These are phyloP conservation scores for Augiades crinisus DNA, from an alignment of 2,888 invertebrate species.

Conservation along the genomic window DNA sequence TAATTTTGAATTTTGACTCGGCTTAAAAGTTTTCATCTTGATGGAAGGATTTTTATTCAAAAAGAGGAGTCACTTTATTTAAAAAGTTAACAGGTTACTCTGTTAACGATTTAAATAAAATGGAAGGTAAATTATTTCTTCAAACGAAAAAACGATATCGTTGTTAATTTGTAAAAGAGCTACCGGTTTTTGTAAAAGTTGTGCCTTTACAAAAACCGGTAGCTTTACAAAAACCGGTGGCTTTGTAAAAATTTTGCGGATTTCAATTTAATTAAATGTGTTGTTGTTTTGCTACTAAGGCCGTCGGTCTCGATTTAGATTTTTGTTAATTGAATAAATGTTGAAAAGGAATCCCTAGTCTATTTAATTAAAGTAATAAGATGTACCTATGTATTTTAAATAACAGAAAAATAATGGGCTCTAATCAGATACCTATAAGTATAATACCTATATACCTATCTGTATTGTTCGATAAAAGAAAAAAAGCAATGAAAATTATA, in stretches of 20 bases:
- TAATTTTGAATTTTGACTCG: background rate
- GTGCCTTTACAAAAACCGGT: constrained; percentile 32
- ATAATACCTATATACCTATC: too few species aligned
- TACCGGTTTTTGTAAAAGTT: too few species aligned
- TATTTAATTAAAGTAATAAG: too few species aligned
- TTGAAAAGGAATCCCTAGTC: too few species aligned
- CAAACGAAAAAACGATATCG: background rate
- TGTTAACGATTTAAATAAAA: background rate
- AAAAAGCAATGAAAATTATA: too few species aligned
- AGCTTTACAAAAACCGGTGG: constrained; percentile 25
- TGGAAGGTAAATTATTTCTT: background rate
- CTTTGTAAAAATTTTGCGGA: background rate
- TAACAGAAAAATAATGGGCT: too few species aligned
- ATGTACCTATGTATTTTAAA: too few species aligned
- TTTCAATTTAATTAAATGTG: background rate
- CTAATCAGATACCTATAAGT: too few species aligned
- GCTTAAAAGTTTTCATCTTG: background rate
- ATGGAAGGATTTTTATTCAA: background rate
- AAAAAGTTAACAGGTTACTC: too few species aligned
- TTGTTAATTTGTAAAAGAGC: constrained; percentile 17
- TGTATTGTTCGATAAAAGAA: too few species aligned
- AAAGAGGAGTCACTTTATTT: background rate
- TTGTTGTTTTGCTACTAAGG: background rate
- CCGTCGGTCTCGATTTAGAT: background rate
- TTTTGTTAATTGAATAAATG: too few species aligned